Conservation (phyloP, 2,797 vertebrate species). For the Sternarchorhynchus goeldii region DNA sequence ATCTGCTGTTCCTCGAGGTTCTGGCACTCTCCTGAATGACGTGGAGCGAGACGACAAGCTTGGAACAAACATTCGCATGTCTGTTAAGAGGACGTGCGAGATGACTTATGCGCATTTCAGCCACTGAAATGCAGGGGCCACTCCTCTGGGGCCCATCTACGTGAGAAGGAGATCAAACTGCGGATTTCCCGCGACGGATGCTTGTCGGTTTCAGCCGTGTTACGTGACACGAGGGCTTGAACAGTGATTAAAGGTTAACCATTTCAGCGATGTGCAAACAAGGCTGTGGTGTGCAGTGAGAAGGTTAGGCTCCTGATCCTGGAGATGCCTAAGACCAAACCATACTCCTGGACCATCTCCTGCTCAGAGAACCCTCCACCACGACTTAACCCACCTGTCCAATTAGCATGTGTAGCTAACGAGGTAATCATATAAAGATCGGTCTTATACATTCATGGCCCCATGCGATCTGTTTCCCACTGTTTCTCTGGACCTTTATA, state of each 20-base stretch:
- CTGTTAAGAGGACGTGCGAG: background rate
- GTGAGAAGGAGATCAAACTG: background rate
- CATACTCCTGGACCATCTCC: no score
- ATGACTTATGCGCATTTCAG: background rate
- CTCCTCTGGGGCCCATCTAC: background rate
- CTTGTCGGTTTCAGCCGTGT: no score
- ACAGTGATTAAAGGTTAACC: conserved; percentile 5
- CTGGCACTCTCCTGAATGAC: background rate
- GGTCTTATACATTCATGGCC: background rate
- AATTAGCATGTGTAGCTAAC: background rate
- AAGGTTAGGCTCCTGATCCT: no score
- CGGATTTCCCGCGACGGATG: background rate
- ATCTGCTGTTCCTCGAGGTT: background rate
- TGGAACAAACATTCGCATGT: background rate
- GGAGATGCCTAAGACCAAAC: background rate
- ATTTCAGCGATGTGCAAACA: background rate
- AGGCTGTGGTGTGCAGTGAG: background rate
- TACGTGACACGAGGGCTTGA: background rate
- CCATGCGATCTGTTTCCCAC: background rate
- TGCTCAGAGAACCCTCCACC: background rate
- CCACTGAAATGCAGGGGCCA: background rate
- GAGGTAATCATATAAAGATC: background rate
- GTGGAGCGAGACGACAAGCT: background rate
- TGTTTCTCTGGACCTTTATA: conserved; percentile 24
- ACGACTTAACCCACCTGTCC: background rate